phyloP scores from a whole-genome alignment of 1,140 invertebrate species.

The Apis dorsata region DNA sequence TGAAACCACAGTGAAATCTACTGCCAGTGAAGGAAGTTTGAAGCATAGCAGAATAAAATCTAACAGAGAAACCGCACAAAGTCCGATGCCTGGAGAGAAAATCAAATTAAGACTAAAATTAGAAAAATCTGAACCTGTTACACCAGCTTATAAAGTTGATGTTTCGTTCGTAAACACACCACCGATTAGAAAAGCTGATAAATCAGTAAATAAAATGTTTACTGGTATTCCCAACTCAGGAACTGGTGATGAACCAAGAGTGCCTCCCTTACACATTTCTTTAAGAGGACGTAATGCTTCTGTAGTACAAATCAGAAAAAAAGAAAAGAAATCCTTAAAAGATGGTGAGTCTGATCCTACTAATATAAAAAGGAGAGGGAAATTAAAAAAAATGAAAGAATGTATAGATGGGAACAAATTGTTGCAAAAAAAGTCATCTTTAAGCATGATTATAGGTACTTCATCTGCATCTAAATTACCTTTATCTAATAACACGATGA shows the following conservation, averaged over 20 bases:
- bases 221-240: constrained; percentile 58
- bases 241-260: constrained; percentile 86
- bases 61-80: constrained; percentile 73
- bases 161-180: constrained; percentile 85
- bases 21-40: constrained; percentile 79
- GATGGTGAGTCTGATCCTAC: constrained; percentile 76
- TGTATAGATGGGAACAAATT: constrained; percentile 76
- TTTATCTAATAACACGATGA: constrained; percentile 73
- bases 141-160: constrained; percentile 89
- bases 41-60: constrained; percentile 78
- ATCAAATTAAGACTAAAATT: constrained; percentile 91
- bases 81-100: constrained; percentile 84
- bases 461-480: constrained; percentile 76
- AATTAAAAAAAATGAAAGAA: constrained; percentile 79
- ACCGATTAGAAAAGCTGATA: constrained; percentile 79
- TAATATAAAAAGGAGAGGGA: constrained; percentile 73
- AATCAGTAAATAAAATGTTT: constrained; percentile 76
- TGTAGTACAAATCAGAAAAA: constrained; percentile 91
- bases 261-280: constrained; percentile 94
- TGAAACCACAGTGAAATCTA: constrained; percentile 82
- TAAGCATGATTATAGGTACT: constrained; percentile 77
- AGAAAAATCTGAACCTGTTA: constrained; percentile 89
- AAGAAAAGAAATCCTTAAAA: constrained; percentile 84
- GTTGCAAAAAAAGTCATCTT: constrained; percentile 75
- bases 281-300: constrained; percentile 91